A percentile compares a stretch with the other conserved stretches of the same genome.
Evolutionary conservation across 1,140 invertebrate genomes (phyloP).

Genomic region (Drosophila tristis): DNA sequence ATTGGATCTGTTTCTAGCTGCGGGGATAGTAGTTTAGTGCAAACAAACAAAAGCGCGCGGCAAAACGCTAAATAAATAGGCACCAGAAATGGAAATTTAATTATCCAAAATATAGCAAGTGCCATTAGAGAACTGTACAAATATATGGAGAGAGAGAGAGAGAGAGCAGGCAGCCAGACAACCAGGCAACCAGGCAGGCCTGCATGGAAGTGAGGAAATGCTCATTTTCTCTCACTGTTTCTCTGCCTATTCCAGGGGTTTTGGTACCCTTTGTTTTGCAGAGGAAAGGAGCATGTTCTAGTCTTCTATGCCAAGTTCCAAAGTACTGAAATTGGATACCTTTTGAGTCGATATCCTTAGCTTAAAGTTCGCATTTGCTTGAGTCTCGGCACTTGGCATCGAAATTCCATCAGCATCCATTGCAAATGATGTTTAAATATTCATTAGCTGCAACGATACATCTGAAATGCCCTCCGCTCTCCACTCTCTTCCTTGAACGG

Average conservation of each 20-base stretch:
- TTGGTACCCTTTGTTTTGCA: no score
- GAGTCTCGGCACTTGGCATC: constrained; percentile 35
- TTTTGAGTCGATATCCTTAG: no score
- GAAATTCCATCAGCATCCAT: constrained; percentile 62
- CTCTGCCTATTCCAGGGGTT: no score
- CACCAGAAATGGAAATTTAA: constrained; percentile 56
- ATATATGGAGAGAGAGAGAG: background rate
- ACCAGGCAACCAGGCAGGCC: no score
- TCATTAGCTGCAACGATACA: constrained; percentile 65
- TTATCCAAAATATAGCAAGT: constrained; percentile 50
- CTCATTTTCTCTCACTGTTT: constrained; percentile 34
- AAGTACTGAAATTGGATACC: no score
- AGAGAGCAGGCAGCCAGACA: no score
- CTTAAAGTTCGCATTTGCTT: background rate
- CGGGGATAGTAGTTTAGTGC: background rate
- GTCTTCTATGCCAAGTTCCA: no score
- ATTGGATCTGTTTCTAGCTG: background rate
- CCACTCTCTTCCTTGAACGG: background rate
- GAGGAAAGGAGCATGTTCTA: no score
- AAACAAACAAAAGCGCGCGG: constrained; percentile 24
- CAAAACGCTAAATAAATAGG: constrained; percentile 39
- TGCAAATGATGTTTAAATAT: constrained; percentile 69
- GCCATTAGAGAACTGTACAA: constrained; percentile 23
- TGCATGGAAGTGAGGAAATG: constrained; percentile 29
- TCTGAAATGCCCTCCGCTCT: constrained; percentile 46